A percentile compares a stretch with the other conserved stretches of the same genome.
phyloP scores from a whole-genome alignment of 30 jellyfish, hydroid and myxozoan genomes.

The Aurelia sp. region DNA sequence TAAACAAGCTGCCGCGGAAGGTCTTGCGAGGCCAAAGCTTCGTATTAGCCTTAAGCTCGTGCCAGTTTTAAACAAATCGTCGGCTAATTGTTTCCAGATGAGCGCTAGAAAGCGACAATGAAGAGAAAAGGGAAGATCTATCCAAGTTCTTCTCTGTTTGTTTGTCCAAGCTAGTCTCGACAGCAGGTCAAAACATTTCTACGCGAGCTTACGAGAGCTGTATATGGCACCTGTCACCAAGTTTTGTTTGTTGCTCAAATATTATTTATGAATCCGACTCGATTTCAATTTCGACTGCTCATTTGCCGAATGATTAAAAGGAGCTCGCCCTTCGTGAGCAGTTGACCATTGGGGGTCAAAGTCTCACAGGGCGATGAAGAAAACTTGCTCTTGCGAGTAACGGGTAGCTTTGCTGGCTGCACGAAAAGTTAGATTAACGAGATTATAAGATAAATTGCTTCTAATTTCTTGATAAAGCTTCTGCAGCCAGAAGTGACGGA shows the following conservation, averaged over 20 bases:
- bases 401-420: too few relatives aligned
- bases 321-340: too few relatives aligned
- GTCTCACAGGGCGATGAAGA: too few relatives aligned
- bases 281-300: conserved; percentile 28
- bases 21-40: conserved; percentile 36
- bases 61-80: conserved; percentile 21
- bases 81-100: conserved; percentile 20
- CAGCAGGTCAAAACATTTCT: conserved; percentile 45
- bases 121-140: conserved; percentile 12
- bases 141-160: conserved; percentile 13
- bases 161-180: conserved; percentile 12
- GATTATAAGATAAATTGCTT: too few relatives aligned
- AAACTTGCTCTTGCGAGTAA: too few relatives aligned
- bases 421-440: too few relatives aligned
- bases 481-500: too few relatives aligned
- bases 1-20: conserved; percentile 21
- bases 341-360: too few relatives aligned
- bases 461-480: too few relatives aligned
- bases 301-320: background rate
- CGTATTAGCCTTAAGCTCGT: conserved; percentile 28
- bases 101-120: conserved; percentile 16
- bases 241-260: conserved; percentile 35
- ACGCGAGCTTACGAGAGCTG: conserved; percentile 36
- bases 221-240: conserved; percentile 39
- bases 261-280: conserved; percentile 3